A percentile compares a stretch with the other conserved stretches of the same genome.
These are phyloP conservation scores for Tenrec ecaudatus DNA, from an alignment of 2,113 vertebrate genomes.

Conservation along the genomic window DNA sequence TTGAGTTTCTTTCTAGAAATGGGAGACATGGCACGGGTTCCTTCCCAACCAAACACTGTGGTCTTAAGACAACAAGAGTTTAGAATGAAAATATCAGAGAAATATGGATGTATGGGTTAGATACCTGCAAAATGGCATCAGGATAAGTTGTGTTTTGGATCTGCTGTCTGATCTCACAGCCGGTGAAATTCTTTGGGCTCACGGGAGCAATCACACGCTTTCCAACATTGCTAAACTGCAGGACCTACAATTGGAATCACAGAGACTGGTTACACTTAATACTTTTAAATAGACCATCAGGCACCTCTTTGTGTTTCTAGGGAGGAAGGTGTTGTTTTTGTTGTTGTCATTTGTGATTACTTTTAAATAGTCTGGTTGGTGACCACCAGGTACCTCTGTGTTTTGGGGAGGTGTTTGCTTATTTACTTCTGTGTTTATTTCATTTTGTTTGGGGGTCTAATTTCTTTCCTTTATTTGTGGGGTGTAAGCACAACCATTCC, in stretches of 20 bases:
- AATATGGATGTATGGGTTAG: not conserved
- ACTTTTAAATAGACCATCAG: not conserved
- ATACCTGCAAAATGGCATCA: constrained; percentile 72
- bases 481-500: not conserved
- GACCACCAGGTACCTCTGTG: too few species aligned
- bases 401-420: too few species aligned
- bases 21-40: fast-evolving
- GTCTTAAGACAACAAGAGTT: not conserved
- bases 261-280: not conserved
- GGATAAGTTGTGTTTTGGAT: constrained; percentile 60
- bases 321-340: too few species aligned
- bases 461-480: too few species aligned
- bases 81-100: constrained; percentile 7
- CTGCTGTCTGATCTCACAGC: constrained; percentile 57
- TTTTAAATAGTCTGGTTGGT: too few species aligned
- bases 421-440: too few species aligned
- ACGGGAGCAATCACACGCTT: fast-evolving
- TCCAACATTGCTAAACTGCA: constrained; percentile 65
- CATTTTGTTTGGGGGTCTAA: not conserved
- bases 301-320: not conserved
- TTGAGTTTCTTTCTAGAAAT: not conserved
- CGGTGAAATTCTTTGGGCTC: not conserved
- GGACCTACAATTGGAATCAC: constrained; percentile 64
- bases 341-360: too few species aligned
- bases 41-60: not conserved